Conservation (phyloP, 2,113 vertebrate genomes). For the Erythrolamprus reginae region DNA sequence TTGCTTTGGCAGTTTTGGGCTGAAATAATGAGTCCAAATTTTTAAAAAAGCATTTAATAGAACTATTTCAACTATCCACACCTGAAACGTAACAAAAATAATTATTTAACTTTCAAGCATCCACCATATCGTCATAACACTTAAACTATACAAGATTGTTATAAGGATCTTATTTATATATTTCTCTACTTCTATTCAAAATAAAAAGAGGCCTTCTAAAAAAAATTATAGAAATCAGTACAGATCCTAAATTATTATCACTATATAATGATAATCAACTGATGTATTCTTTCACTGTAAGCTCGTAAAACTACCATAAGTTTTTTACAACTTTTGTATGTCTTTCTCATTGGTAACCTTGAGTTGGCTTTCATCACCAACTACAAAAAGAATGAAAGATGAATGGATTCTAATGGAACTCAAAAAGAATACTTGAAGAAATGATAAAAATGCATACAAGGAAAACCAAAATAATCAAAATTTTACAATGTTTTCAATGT, state of each 20-base stretch:
- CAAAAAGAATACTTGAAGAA: background rate
- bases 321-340: background rate
- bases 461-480: background rate
- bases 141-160: background rate
- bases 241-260: background rate
- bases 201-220: background rate
- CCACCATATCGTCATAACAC: background rate
- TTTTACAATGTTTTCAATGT: background rate
- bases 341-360: background rate
- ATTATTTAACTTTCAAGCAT: background rate
- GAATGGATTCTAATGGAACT: background rate
- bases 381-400: background rate
- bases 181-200: background rate
- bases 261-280: background rate
- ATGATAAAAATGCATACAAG: background rate
- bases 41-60: background rate
- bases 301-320: background rate
- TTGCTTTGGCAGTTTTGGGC: constrained; percentile 82
- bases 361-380: background rate
- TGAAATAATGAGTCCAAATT: constrained; percentile 62
- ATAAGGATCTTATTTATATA: background rate
- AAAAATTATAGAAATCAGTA: background rate
- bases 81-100: background rate
- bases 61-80: background rate
- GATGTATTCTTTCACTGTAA: background rate